Evolutionary conservation across 2,888 invertebrate species (phyloP), one percentile per base, ranked within the genome.

Genomic region (Conus canariensis): DNA sequence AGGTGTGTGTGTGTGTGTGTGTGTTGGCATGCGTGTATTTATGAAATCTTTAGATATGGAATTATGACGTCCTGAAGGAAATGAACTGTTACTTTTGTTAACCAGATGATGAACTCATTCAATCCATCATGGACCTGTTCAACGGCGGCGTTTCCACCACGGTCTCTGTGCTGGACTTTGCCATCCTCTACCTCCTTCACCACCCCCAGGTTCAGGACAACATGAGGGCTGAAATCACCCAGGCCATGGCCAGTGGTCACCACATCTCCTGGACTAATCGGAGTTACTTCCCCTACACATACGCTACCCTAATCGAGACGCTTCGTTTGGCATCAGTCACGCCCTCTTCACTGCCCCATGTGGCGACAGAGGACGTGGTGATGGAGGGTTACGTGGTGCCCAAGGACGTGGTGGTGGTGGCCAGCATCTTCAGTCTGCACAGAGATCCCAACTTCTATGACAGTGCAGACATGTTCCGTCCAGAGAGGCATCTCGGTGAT

Each of bases 261-360:
- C 19, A 12, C 30, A 87, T 91, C 70, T 88, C 89, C 16, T 92
- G 91, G 91, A 91, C 90, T 58, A 70, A 91, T 85, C 86, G 80
- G 56, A 85, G 90, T 7, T 85, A 88, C 12, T 90, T 92, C 87
- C 92, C 92, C 0, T 92, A 91, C 88, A 87, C 89, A 12, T 90
- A 88, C 10, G 92, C 91, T 12, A 88, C 90, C 59, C 87, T 92
- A 58, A 70, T 87, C 56, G 92, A 92, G 83, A 87, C 85, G 10
- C 90, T 92, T 67, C 90, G 92, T 30, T 82, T 92, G 74, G 92
- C 88, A 14, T 88, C 85, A 19, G 90, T 92, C n/a, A 92, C 92
- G 5, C 92, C 92, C 0, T 92, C 92, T 19, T 90, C 91, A 14
- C 80, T 92, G 82, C 92, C 92, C 14, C 92, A 92, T 85, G 91